Evolutionary conservation across 2,888 invertebrate genomes (phyloP), one percentile per base, ranked within the genome.

Genomic region (Palloptera scutellata): DNA sequence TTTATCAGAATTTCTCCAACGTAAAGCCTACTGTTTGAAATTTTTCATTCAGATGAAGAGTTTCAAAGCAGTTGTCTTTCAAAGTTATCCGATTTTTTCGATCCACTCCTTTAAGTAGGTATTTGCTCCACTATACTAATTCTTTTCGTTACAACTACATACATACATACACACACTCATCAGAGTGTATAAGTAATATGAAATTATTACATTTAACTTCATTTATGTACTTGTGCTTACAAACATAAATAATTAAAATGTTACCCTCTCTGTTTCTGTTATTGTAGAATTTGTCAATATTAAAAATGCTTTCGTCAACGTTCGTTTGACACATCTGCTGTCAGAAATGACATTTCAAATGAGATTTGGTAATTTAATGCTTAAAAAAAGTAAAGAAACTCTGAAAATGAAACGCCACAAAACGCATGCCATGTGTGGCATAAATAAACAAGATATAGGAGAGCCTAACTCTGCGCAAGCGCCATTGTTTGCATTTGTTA

Each of bases 291-390:
- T 57, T 57, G 57, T 58, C 58, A 58, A 58, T 42, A 58, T 12
- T n/a, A 15, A 48, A 48, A 48, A 42, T 43, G 53, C 63, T 54
- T 63, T 67, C 60, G 67, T 60, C 58, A 64, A 48, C 59, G 54
- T 67, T 64, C 63, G 51, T 64, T 67, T 63, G 60, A 51, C 63
- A 64, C 67, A 67, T 67, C 60, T 67, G 10, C 15, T 53, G 54
- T 13, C 43, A 20, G 13, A 51, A 48, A 11, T 48, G 48, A 15
- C 48, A 48, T 48, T 48, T 48, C 48, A 15, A n/a, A 48, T n/a
- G 48, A 13, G 30, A 30, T 30, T 30, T 30, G 30, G 48, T 57
- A 57, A 57, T 40, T 1, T 10, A 20, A 40, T 57, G 20, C 57
- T 57, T 10, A 20, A 57, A 13, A 30, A 30, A 30, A 30, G 17